phyloP scores from a whole-genome alignment of 1,140 invertebrate genomes.

The Ganaspis sp. region DNA sequence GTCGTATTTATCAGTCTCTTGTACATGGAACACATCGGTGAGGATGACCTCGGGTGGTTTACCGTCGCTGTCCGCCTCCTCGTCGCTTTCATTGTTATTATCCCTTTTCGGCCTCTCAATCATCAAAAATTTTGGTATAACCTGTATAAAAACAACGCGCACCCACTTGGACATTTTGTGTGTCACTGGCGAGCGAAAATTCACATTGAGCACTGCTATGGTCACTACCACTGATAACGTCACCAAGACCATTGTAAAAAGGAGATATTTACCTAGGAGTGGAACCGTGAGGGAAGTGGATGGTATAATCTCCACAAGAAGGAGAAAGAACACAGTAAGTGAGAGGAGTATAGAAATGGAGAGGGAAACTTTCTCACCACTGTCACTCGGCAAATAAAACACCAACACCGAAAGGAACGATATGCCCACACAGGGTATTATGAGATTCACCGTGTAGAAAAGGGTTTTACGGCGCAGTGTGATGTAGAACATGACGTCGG shows the following conservation, averaged over 20 bases:
- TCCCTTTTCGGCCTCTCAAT: conserved; percentile 89
- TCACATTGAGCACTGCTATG: conserved; percentile 98
- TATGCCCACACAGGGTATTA: conserved; percentile 96
- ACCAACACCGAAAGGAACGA: conserved; percentile 98
- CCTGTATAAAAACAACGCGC: conserved; percentile 90
- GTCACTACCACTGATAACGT: conserved; percentile 98
- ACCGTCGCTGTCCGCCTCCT: conserved; percentile 71
- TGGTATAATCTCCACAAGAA: conserved; percentile 98
- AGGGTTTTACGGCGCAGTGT: conserved; percentile 96
- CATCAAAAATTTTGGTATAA: conserved; percentile 90
- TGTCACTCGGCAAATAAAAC: conserved; percentile 98
- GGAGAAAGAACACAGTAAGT: conserved; percentile 98
- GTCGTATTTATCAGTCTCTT: conserved; percentile 84
- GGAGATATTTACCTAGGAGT: conserved; percentile 97
- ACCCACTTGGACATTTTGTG: conserved; percentile 96
- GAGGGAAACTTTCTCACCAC: conserved; percentile 97
- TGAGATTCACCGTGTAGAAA: conserved; percentile 98
- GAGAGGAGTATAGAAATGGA: conserved; percentile 99
- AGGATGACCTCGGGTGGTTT: conserved; percentile 82
- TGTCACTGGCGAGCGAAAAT: conserved; percentile 98
- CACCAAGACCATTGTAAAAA: conserved; percentile 99
- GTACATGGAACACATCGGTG: conserved; percentile 84
- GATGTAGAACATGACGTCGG: conserved; percentile 98
- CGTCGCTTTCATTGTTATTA: conserved; percentile 82
- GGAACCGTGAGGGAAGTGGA: conserved; percentile 99